phyloP scores from a whole-genome alignment of 2,888 invertebrate species.

The Drosophila paranaensis region DNA sequence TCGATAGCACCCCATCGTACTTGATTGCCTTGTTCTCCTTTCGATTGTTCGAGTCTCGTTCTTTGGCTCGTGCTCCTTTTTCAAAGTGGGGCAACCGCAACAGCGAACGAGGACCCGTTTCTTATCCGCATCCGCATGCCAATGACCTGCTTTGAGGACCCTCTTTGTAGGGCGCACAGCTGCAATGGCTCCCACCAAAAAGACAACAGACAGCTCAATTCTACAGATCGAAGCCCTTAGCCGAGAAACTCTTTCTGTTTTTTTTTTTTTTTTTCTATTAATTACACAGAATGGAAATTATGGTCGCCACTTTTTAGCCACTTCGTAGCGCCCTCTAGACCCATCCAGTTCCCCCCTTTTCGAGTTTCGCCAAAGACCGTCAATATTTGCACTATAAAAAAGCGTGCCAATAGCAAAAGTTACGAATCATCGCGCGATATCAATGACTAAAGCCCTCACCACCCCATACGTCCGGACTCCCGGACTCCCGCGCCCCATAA shows the following conservation, averaged over 20 bases:
- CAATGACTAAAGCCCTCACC: slow-evolving; percentile 28
- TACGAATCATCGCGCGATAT: slow-evolving; percentile 52
- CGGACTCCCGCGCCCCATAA: not conserved
- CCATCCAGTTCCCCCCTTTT: not conserved
- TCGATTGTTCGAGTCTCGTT: slow-evolving; percentile 1
- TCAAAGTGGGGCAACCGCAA: slow-evolving; percentile 62
- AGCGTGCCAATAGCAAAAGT: slow-evolving; percentile 47
- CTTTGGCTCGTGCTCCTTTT: slow-evolving; percentile 51
- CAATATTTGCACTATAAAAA: slow-evolving; percentile 50
- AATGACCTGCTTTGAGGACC: slow-evolving; percentile 65
- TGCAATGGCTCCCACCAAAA: slow-evolving; percentile 23
- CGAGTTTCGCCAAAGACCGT: slow-evolving; percentile 21
- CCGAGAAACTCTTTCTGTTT: slow-evolving; percentile 39
- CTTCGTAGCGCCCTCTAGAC: not conserved
- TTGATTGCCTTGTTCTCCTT: not conserved
- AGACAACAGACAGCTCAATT: slow-evolving; percentile 12
- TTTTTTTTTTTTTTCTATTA: slow-evolving; percentile 25
- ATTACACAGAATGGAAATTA: slow-evolving; percentile 22
- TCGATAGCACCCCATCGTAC: not conserved
- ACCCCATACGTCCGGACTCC: too few relatives aligned
- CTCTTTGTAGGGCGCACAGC: slow-evolving; percentile 42
- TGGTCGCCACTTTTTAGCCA: not conserved
- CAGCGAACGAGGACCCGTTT: slow-evolving; percentile 61
- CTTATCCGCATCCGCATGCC: slow-evolving; percentile 55
- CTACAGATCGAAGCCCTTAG: slow-evolving; percentile 1